Conservation (phyloP, 2,113 vertebrate species). For the Chaenogobius annularis region DNA sequence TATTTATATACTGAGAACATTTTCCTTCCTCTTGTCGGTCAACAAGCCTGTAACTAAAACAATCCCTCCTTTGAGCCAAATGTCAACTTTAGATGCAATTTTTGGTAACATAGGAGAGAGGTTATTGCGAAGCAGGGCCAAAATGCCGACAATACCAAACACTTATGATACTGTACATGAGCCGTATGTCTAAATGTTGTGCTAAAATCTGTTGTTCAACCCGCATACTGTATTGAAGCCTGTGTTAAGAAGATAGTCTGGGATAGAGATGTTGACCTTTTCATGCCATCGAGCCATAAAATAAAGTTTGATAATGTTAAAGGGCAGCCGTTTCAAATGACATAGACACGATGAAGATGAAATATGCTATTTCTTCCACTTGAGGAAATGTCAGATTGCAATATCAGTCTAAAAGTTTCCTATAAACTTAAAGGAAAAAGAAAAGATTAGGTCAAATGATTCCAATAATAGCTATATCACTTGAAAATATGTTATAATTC, state of each 20-base stretch:
- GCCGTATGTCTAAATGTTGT: neutral
- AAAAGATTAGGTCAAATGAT: neutral
- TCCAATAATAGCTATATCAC: neutral
- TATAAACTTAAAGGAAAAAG: neutral
- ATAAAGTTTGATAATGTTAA: constrained; percentile 5
- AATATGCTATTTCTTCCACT: neutral
- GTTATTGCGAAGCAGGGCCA: neutral
- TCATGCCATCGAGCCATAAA: neutral
- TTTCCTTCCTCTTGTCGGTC: no score
- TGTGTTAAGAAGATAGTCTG: neutral
- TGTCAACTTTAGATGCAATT: neutral
- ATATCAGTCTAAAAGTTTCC: neutral
- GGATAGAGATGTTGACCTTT: neutral
- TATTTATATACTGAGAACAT: no score
- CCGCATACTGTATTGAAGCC: neutral
- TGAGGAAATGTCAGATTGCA: constrained; percentile 3
- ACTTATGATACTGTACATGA: neutral
- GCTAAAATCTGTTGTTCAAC: neutral
- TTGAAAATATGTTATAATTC: neutral
- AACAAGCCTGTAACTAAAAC: neutral
- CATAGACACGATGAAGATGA: neutral
- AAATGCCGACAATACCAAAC: neutral
- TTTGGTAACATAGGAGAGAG: neutral
- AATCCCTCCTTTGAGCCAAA: neutral
- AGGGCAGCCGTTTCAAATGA: constrained; percentile 1